Evolutionary conservation across 1,140 invertebrate species (phyloP), one percentile per base, ranked within the genome.

Genomic region (Whitmania pigra): DNA sequence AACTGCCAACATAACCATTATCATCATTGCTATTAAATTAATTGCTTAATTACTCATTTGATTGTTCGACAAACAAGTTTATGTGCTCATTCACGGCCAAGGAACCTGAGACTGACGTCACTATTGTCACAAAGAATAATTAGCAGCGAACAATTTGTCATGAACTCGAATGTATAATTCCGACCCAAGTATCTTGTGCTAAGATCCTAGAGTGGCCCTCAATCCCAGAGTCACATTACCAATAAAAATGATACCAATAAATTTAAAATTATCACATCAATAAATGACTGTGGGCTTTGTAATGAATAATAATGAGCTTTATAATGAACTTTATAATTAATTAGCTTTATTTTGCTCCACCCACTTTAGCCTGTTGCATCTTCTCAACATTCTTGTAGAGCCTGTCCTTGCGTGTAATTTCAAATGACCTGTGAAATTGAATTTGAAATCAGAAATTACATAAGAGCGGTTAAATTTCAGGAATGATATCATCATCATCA

Each of bases 351-450:
- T 13, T 49, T 7, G 43, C 43, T 49, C 43, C 9, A 17, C 43
- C 43, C 29, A 63, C 82, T 77, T 83, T 83, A 72, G 88, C 86
- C 78, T 92, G 88, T 79, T 94, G 92, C 90, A 95, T 92, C 75
- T 89, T 76, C 71, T 82, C 81, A 67, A 83, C 75, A 76, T 83
- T 83, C 77, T 82, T 83, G 74, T 78, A 84, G 15, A 84, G 77
- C 70, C 81, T 77, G 72, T 84, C 83, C 75, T 84, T 84, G 69
- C 83, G 77, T 71, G 83, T 84, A 27, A 84, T 72, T 77, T 84
- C 88, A 81, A 93, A 94, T 0, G 92, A 83, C 67, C 82, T 80
- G 70, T 49, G 76, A 88, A 76, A 73, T 1, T 69, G 31, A 22
- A 71, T 53, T 43, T 53, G 55, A 68, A 74, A 36, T 36, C 70